Base-by-base conservation (phyloP, 1,140 invertebrate species). In the Bursaphelenchus mucronatus region DNA sequence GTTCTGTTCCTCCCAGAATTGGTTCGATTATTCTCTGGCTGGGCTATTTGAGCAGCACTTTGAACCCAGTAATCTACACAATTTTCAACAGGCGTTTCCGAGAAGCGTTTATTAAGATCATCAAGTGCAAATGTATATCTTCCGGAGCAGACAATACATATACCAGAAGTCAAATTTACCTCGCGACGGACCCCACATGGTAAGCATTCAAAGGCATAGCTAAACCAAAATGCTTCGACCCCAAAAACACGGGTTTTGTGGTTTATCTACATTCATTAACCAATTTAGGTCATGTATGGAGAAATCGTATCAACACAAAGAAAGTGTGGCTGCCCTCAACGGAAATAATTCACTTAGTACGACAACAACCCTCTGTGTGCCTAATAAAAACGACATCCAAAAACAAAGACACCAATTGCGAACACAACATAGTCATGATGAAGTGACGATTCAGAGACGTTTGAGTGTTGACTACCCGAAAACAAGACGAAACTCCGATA, bases 31-130 rank as follows among this genome's bases (percentile, higher is more conserved):
- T 82, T 59, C 70, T 83, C 13, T 94, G 91, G 92, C 83, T 94
- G 43, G 92, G 92, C 46, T 94, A 93, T 82, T 88, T 90, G 41
- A 92, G 90, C 74, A 92, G 90, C 3, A 91, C 91, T 87, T 89
- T 94, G 10, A 94, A 94, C 83, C 91, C 91, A 0, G 74, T 84
- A 40, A 92, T 93, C 82, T 94, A 94, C 81, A 94, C 91, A 2
- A 90, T 93, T 65, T 94, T 94, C 83, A 94, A 94, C 83, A 90
- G 91, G 80, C 89, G 91, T 45, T 94, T 94, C 82, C 83, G 91
- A 46, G 88, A 92, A 76, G 89, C 91, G 0, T 94, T 94, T 82
- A 89, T 90, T 73, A 89, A 90, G 78, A 90, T 93, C 0, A 80
- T 93, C n/a, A 82, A 88, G 30, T 92, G 90, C 82, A 84, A 86